Evolutionary conservation across 2,113 vertebrate genomes (phyloP), one percentile per base, ranked within the genome.

Genomic region (Poicephalus meyeri): DNA sequence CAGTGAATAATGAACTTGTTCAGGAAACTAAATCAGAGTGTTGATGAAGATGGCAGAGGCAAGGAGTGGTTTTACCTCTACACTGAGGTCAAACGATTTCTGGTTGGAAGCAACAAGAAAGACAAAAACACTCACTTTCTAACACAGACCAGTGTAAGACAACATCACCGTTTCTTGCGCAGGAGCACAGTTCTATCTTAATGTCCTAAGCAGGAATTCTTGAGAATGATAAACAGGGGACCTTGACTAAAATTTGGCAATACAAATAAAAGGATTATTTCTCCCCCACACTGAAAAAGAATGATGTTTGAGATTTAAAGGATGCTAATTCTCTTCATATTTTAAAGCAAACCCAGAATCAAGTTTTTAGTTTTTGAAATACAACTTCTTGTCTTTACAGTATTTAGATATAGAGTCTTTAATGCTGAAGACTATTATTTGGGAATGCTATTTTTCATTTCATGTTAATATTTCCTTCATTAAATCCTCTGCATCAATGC

Each of bases 1-100:
- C 71, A 92, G 47, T 81, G 86, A 96, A 82, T 95, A 92, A 96
- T 82, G 86, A 93, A 95, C 56, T 58, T 58, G 56, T 21, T 35
- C 21, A 58, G 33, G 56, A 58, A 58, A 58, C 21, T 24, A 58
- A 58, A 58, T 35, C 56, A 58, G 33, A 58, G 56, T 24, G 33
- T 23, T 58, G 56, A 58, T 35, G 33, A 58, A 58, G 56, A 23
- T 5, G 33, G 24, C 9, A 58, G 24, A 86, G 84, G 80, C 39
- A 55, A 92, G 49, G 17, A 42, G 37, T 83, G 81, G 93, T 80
- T 56, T 90, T 78, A 84, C 71, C 79, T 80, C 76, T 47, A 35
- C 12, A 9, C 42, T 70, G 71, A 88, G 72, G 53, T 63, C 86
- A 94, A 89, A 77, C 4, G 31, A 73, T 53, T 88, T 89, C 52